phyloP scores from a whole-genome alignment of 2,797 vertebrate genomes.

The Tauraco hartlaubi region DNA sequence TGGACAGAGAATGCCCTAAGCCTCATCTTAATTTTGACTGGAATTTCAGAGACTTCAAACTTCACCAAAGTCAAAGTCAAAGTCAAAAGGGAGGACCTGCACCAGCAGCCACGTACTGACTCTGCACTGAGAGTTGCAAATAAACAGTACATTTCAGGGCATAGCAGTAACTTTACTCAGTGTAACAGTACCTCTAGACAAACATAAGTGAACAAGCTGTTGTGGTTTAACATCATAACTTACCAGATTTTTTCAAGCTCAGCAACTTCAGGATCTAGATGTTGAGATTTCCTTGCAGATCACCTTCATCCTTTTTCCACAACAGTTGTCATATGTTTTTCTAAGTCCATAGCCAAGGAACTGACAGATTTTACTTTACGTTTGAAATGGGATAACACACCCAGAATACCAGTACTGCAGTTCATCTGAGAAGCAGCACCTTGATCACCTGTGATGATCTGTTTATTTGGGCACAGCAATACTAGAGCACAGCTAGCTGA shows the following conservation, averaged over 20 bases:
- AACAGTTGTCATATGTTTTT: background rate
- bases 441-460: background rate
- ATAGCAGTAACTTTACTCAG: background rate
- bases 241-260: background rate
- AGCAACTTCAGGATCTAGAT: background rate
- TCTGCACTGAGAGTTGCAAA: background rate
- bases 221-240: background rate
- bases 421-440: background rate
- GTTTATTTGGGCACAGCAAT: background rate
- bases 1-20: background rate
- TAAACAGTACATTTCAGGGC: background rate
- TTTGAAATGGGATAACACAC: background rate
- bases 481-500: background rate
- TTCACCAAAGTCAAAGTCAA: background rate
- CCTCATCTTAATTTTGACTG: background rate
- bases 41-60: background rate
- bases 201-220: background rate
- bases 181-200: background rate
- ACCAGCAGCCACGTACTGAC: background rate
- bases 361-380: background rate
- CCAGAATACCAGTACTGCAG: background rate
- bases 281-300: background rate
- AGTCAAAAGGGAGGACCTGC: background rate
- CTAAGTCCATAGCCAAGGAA: background rate
- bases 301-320: background rate